Base-by-base conservation (phyloP, 2,888 invertebrate genomes). In the Opisthograptis luteolata region DNA sequence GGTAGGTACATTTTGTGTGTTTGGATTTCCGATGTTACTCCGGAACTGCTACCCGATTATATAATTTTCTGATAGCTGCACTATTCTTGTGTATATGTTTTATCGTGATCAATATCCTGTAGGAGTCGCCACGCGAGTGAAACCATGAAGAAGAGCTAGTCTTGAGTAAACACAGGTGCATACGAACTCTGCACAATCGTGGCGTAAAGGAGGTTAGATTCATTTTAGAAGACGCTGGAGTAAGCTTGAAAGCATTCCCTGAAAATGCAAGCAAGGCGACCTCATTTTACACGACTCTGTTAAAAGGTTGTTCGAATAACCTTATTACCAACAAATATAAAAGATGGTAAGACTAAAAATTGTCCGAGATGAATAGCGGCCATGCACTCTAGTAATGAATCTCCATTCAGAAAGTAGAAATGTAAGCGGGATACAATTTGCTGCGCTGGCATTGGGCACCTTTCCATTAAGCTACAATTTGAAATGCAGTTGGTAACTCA, bases 361-460 rank as follows among this genome's bases (percentile, higher is more conserved):
- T 42, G 13, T 44, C 34, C 31, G 44, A 19, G 28, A 25, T 58
- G 58, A 61, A 61, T 51, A 49, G 49, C 43, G 22, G n/a, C 37
- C 27, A 45, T 51, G 55, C 58, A 51, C 46, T 56, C 39, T 54
- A 20, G 58, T 61, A 61, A 61, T 61, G 60, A 61, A 52, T 56
- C 43, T 37, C 51, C 22, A 56, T 61, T 58, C 60, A 61, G 43
- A 34, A 17, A 28, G 41, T 24, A 24, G 55, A 42, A 51, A 56
- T 47, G 51, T 56, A 44, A 36, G 40, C 48, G 34, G 43, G 53
- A 53, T 55, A 48, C 44, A 58, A 56, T 54, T 60, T 58, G 47
- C 51, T 46, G 51, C 28, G 37, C 37, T 50, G 28, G 37, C 41
- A 37, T 35, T 28, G 20, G 25, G 14, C 25, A 20, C 25, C 24